phyloP scores from a whole-genome alignment of 1,140 invertebrate genomes.

The Nilaparvata lugens region DNA sequence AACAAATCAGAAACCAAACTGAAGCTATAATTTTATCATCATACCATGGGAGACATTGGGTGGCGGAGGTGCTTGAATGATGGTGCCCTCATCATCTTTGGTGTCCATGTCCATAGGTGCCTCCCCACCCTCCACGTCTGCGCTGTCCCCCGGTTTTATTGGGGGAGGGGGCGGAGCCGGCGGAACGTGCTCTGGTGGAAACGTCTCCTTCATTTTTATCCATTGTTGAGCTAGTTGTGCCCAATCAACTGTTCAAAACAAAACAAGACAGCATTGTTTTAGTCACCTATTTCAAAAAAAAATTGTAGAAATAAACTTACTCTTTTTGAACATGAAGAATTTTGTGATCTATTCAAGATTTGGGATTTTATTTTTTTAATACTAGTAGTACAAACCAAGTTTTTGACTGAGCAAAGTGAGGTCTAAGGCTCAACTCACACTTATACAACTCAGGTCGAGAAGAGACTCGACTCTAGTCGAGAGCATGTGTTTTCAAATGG shows the following conservation, averaged over 20 bases:
- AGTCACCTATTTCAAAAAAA: too few species aligned
- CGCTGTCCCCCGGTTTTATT: neutral
- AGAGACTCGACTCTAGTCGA: too few species aligned
- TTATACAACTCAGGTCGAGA: too few species aligned
- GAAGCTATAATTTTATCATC: constrained; percentile 8
- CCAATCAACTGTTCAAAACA: constrained; percentile 69
- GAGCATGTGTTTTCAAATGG: too few species aligned
- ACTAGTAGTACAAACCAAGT: too few species aligned
- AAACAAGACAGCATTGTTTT: too few species aligned
- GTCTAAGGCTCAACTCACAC: too few species aligned
- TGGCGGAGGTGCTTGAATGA: constrained; percentile 34
- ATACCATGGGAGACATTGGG: constrained; percentile 30
- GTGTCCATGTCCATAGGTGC: constrained; percentile 76
- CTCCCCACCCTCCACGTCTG: constrained; percentile 53
- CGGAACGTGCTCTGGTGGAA: constrained; percentile 36
- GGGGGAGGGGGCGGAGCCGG: constrained; percentile 39
- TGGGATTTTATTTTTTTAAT: too few species aligned
- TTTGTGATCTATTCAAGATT: too few species aligned
- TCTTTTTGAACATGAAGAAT: constrained; percentile 12
- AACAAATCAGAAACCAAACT: too few species aligned
- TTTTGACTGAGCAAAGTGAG: too few species aligned
- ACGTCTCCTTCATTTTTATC: constrained; percentile 88
- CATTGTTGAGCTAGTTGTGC: constrained; percentile 91
- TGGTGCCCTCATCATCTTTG: constrained; percentile 42
- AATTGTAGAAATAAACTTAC: constrained; percentile 12